Evolutionary conservation across 2,113 vertebrate species (phyloP).

Genomic region (Mormoops blainvillei): DNA sequence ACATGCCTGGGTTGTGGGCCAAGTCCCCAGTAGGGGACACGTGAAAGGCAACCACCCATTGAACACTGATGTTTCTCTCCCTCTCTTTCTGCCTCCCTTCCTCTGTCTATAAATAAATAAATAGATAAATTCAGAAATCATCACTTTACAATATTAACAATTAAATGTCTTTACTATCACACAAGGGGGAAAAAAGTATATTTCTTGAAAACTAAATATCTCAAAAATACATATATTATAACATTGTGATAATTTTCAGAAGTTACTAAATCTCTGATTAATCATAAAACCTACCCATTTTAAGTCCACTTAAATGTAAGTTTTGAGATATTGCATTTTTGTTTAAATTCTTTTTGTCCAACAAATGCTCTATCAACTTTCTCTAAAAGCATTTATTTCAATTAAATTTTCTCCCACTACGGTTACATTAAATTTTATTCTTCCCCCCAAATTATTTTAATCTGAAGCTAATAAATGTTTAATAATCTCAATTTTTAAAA

Average conservation of each 20-base stretch:
- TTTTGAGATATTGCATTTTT: neutral
- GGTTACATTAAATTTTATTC: neutral
- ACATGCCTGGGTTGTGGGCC: too few relatives aligned
- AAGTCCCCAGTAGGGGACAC: too few relatives aligned
- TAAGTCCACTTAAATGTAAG: neutral
- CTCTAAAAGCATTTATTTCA: slow-evolving; percentile 25
- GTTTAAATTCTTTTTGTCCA: neutral
- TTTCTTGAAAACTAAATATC: neutral
- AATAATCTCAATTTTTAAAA: neutral
- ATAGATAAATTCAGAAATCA: slow-evolving; percentile 39
- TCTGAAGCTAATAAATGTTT: slow-evolving; percentile 7
- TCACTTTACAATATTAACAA: neutral
- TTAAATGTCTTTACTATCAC: neutral
- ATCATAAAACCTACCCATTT: neutral
- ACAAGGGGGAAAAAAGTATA: neutral
- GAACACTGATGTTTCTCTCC: too few relatives aligned
- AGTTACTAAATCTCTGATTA: slow-evolving; percentile 21
- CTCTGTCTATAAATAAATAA: too few relatives aligned
- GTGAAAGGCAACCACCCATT: too few relatives aligned
- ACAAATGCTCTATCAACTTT: slow-evolving; percentile 7
- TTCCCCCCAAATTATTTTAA: neutral
- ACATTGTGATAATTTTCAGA: slow-evolving; percentile 9
- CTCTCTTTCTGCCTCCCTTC: too few relatives aligned
- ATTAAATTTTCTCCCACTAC: neutral
- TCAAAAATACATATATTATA: neutral